Evolutionary conservation across 2,797 vertebrate species (phyloP).

Genomic region (Sebastes itinus): DNA sequence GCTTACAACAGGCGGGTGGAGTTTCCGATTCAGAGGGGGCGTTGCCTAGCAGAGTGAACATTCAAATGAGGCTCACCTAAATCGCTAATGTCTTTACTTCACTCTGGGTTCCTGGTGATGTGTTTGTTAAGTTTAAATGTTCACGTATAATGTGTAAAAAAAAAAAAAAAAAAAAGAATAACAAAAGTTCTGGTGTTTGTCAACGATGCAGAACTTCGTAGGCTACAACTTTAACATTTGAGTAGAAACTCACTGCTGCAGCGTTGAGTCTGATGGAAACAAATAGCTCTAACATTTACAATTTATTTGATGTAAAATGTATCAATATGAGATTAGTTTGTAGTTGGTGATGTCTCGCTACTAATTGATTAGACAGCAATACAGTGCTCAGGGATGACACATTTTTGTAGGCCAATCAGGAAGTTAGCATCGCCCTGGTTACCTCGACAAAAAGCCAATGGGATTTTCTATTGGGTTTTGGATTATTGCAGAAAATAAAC

Average conservation of each 20-base stretch:
- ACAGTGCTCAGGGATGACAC: too few relatives aligned
- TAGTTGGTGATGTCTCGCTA: too few relatives aligned
- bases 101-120: too few relatives aligned
- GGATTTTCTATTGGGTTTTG: too few relatives aligned
- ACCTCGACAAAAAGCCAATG: too few relatives aligned
- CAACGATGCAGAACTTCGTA: neutral
- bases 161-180: too few relatives aligned
- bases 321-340: neutral
- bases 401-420: too few relatives aligned
- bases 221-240: neutral
- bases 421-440: too few relatives aligned
- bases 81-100: neutral
- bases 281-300: neutral
- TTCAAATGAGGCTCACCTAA: neutral
- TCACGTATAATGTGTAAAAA: too few relatives aligned
- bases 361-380: neutral
- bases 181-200: too few relatives aligned
- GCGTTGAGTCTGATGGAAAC: neutral
- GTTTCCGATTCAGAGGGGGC: neutral
- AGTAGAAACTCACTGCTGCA: neutral
- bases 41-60: neutral
- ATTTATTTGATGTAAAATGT: neutral
- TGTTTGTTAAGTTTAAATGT: neutral
- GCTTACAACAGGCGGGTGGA: neutral
- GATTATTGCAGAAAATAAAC: too few relatives aligned